phyloP scores from a whole-genome alignment of 1,140 invertebrate species.

The Drosophila orosa region DNA sequence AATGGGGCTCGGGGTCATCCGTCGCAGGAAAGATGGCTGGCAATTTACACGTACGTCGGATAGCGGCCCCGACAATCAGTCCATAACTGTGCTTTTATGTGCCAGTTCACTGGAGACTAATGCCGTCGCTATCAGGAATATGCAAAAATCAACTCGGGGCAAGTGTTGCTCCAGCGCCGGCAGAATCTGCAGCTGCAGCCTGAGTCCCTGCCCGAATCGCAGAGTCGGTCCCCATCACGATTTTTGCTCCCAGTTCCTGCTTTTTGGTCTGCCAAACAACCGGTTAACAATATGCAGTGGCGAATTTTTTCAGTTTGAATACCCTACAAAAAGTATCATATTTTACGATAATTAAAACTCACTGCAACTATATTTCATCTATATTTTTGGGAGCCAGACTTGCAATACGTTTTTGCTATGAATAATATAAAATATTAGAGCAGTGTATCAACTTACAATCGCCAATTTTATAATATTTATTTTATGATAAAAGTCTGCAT shows the following conservation, averaged over 20 bases:
- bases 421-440: no score
- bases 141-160: conserved; percentile 75
- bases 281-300: conserved; percentile 63
- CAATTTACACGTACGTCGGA: conserved; percentile 57
- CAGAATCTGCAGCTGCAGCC: conserved; percentile 3
- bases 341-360: background rate
- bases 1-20: conserved; percentile 1
- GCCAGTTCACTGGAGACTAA: conserved; percentile 80
- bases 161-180: conserved; percentile 46
- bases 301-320: conserved; percentile 40
- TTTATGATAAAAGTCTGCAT: background rate
- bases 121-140: conserved; percentile 71
- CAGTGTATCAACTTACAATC: background rate
- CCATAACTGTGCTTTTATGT: conserved; percentile 78
- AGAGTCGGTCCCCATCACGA: conserved; percentile 10
- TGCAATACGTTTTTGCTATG: no score
- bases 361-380: background rate
- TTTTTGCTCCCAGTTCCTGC: conserved; percentile 7
- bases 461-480: no score
- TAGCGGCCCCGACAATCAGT: conserved; percentile 71
- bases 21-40: conserved; percentile 23
- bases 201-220: background rate
- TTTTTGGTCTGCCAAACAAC: conserved; percentile 54
- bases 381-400: background rate
- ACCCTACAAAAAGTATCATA: conserved; percentile 17